Percentiles rank a stretch among this genome's conserved stretches.
phyloP scores from a whole-genome alignment of 2,888 invertebrate genomes.

The Xestia c-nigrum region DNA sequence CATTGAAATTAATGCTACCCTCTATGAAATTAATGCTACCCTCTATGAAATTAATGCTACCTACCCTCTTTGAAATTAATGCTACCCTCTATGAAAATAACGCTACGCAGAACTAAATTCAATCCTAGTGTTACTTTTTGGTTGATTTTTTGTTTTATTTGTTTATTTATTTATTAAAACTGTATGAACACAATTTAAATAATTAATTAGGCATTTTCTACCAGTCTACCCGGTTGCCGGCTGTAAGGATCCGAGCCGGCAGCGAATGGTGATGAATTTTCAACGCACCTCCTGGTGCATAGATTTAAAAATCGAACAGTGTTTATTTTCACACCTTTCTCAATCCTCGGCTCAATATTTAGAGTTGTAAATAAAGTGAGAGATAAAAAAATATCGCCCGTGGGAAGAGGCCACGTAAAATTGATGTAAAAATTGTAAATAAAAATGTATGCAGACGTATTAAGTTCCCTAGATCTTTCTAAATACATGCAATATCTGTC shows the following conservation, averaged over 20 bases:
- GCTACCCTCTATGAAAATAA: background rate
- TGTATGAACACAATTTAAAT: too few relatives aligned
- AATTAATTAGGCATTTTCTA: too few relatives aligned
- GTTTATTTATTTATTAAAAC: too few relatives aligned
- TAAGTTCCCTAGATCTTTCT: constrained; percentile 6
- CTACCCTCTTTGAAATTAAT: background rate
- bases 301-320: background rate
- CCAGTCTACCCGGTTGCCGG: background rate
- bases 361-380: background rate
- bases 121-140: background rate
- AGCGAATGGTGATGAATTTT: background rate
- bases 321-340: background rate
- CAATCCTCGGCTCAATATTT: background rate
- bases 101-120: background rate
- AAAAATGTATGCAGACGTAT: background rate
- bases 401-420: background rate
- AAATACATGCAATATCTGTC: background rate
- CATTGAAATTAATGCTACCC: background rate
- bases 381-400: background rate
- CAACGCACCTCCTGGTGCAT: background rate
- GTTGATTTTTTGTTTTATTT: background rate
- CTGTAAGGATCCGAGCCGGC: background rate
- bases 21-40: background rate
- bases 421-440: background rate
- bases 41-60: background rate